Evolutionary conservation across 2,113 vertebrate genomes (phyloP).

Genomic region (Oxygymnocypris stewartii): DNA sequence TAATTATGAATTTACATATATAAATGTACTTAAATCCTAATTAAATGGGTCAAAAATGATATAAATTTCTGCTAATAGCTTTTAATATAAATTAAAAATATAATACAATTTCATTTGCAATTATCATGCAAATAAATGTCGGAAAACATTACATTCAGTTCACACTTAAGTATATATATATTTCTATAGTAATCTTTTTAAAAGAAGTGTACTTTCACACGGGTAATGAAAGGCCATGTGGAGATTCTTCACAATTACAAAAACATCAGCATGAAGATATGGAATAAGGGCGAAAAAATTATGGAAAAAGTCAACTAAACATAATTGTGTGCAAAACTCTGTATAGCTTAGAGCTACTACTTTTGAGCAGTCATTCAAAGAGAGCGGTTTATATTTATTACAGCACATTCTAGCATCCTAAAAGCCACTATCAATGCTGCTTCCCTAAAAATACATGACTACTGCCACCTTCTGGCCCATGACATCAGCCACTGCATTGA

Average conservation of each 20-base stretch:
- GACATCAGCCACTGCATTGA: background rate
- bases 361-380: background rate
- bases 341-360: background rate
- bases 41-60: background rate
- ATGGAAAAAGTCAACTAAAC: background rate
- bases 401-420: background rate
- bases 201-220: background rate
- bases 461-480: constrained; percentile 49
- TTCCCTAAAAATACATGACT: constrained; percentile 9
- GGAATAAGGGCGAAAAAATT: background rate
- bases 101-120: background rate
- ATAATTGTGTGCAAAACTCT: background rate
- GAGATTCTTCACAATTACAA: background rate
- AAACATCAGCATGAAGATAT: background rate
- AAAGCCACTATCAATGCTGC: background rate
- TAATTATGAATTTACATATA: too few species aligned
- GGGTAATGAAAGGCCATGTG: background rate
- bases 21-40: too few species aligned
- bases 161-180: background rate
- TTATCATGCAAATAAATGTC: background rate
- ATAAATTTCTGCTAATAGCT: background rate
- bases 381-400: background rate
- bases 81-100: background rate
- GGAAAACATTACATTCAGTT: background rate
- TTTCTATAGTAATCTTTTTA: background rate